Base-by-base conservation (phyloP, 2,113 vertebrate genomes). In the Aptenodytes patagonicus region DNA sequence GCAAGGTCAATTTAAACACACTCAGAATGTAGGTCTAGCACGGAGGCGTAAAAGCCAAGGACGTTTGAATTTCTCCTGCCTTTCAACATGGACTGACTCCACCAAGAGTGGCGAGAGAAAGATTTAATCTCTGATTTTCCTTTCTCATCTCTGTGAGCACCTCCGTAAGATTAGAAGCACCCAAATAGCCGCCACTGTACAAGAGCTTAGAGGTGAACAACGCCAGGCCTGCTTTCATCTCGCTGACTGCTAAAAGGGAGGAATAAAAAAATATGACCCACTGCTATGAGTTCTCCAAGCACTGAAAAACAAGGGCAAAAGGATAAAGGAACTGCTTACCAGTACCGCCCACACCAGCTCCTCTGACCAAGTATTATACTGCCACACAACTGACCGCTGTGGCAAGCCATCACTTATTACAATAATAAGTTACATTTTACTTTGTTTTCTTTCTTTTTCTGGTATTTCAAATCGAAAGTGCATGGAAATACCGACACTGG, bases 371-470 rank as follows among this genome's bases (percentile, higher is more conserved):
- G n/a, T 15, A 85, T 85, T 82, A 90, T 10, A 40, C 24, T 57
- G 94, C 83, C 91, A 84, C 87, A 94, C 29, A 84, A 94, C 61
- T 32, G 91, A 93, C 92, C 52, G 1, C 83, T 83, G 93, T 72
- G 87, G 87, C 0, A 4, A 97, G 87, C 87, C 78, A 70, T 87
- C 83, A 32, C 80, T 96, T 80, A 85, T 70, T 86, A 86, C 82
- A 94, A 80, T 65, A 95, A 76, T 24, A 96, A 90, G 83, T 62
- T 94, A 93, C 42, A 54, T 85, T 94, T 92, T 62, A 61, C 62
- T 95, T 87, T 79, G 85, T 92, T 96, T 96, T 89, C 75, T 80
- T 95, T 96, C 80, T 85, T 93, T 70, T 95, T 72, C 84, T 89
- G 77, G 70, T 84, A 93, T 94, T 96, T 93, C 17, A 47, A 77